Percentiles rank a stretch among this genome's conserved stretches.
Conservation (phyloP, 2,888 invertebrate genomes). For the Megalurothrips usitatus region DNA sequence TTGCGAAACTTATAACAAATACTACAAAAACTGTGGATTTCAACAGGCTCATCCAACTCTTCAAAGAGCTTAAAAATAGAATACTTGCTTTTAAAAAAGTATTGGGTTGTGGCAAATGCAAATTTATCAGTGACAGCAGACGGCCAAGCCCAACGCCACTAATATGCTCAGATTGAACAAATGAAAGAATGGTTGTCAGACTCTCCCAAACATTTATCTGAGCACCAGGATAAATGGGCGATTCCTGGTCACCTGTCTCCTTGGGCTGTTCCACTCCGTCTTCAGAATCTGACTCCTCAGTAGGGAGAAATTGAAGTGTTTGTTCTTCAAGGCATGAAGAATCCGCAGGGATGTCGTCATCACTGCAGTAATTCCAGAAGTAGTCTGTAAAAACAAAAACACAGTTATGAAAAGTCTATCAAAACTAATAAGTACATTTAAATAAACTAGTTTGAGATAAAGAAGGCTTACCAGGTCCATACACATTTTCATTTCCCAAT, state of each 20-base stretch:
- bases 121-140: background rate
- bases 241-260: background rate
- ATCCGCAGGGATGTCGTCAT: too few species aligned
- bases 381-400: too few species aligned
- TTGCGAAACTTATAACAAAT: background rate
- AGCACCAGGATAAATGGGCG: background rate
- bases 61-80: background rate
- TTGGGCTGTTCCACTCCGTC: too few species aligned
- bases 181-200: background rate
- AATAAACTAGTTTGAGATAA: too few species aligned
- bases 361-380: too few species aligned
- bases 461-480: too few species aligned
- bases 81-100: background rate
- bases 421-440: too few species aligned
- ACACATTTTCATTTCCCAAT: too few species aligned
- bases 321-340: too few species aligned
- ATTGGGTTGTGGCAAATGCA: background rate
- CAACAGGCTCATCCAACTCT: background rate
- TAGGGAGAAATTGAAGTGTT: too few species aligned
- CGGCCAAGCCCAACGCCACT: background rate
- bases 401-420: too few species aligned
- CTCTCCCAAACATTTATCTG: background rate
- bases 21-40: background rate
- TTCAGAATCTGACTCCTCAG: too few species aligned
- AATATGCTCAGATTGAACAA: background rate